Conservation (phyloP, 2,797 vertebrate genomes). For the Cirrhinus molitorella region DNA sequence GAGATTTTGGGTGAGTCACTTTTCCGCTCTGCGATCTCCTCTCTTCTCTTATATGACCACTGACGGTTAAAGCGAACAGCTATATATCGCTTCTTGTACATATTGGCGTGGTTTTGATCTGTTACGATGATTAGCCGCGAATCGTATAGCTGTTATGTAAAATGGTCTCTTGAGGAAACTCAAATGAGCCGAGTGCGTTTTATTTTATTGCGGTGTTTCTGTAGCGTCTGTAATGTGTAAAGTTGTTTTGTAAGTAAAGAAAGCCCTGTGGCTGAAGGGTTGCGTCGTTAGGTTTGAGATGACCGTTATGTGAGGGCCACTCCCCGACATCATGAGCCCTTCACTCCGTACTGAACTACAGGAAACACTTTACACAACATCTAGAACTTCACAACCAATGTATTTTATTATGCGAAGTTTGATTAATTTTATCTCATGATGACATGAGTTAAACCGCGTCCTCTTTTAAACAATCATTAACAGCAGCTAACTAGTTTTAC, state of each 20-base stretch:
- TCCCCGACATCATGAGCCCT: slow-evolving; percentile 6
- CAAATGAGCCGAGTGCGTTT: too few species aligned
- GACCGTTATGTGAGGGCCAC: slow-evolving; percentile 46
- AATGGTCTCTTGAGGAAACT: background rate
- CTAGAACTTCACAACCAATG: rapidly evolving
- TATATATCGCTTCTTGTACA: background rate
- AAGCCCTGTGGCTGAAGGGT: background rate
- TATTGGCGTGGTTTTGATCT: rapidly evolving
- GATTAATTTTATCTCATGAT: too few species aligned
- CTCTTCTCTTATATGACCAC: background rate
- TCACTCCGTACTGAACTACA: background rate
- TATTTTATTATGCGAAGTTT: too few species aligned
- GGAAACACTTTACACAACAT: too few species aligned
- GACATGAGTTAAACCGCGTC: background rate
- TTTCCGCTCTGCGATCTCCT: too few species aligned
- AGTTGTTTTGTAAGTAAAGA: background rate
- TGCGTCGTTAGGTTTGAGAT: background rate
- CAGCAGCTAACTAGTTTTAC: background rate
- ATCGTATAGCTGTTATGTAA: background rate
- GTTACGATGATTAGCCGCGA: too few species aligned
- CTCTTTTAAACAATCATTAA: background rate
- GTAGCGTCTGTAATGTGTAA: background rate
- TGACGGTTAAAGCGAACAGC: background rate
- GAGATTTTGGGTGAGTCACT: slow-evolving; percentile 88
- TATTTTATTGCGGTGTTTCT: background rate